Evolutionary conservation across 1,140 invertebrate genomes (phyloP), one percentile per base, ranked within the genome.

Genomic region (Drosophila carrolli): DNA sequence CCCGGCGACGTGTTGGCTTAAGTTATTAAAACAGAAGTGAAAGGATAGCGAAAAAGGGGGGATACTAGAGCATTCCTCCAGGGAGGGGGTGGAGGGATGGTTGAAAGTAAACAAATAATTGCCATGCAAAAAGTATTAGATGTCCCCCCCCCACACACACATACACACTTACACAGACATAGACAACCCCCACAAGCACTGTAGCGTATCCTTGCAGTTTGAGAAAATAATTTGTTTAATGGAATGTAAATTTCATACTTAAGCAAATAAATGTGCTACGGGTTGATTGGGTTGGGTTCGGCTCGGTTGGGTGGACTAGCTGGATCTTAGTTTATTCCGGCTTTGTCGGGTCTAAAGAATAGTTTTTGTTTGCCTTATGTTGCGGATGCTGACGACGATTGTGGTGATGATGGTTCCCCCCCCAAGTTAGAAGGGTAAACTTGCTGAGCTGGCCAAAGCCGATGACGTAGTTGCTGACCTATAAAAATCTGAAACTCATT

Each of bases 211-310:
- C 62, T 56, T 68, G 62, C 79, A 86, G 70, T 75, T 79, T 58
- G 82, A 83, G 57, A 86, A 88, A 88, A 88, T 89, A 88, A 88
- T 88, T 88, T 89, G 83, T 84, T 89, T 88, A 88, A 88, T 88
- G 83, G 84, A 88, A 88, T 88, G 83, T 88, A 88, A 88, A 88
- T 88, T 88, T 88, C 75, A 80, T 83, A 80, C 84, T 86, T 80
- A 89, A 79, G 83, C 84, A 86, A 88, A 85, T 85, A 85, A 75
- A 86, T 86, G 78, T 55, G 59, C 81, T 50, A 57, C 50, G 82
- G 81, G 48, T 47, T 50, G 56, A 61, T 61, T 65, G 56, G 56
- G 19, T 13, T 11, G 16, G 32, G 44, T 14, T 44, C n/a, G 37
- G 44, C 9, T 3, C 46, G 47, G 23, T 16, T 14, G 32, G 23